phyloP scores from a whole-genome alignment of 2,113 vertebrate species.

The Spheniscus mendiculus region DNA sequence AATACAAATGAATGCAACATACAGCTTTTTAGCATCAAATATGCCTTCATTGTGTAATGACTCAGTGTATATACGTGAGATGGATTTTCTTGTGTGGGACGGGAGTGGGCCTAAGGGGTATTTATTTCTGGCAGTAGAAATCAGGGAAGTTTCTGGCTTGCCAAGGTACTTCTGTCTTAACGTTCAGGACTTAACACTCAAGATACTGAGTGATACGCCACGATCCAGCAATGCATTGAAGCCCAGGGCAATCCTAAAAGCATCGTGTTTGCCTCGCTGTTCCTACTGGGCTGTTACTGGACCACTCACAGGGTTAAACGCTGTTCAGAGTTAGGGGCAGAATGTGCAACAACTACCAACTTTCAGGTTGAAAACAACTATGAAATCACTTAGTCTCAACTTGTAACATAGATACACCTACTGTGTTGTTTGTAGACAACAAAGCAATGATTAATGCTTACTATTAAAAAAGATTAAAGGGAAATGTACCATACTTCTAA shows the following conservation, averaged over 20 bases:
- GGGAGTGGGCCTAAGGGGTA: neutral
- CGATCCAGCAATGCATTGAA: rapidly evolving
- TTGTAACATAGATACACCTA: neutral
- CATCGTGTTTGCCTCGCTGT: rapidly evolving
- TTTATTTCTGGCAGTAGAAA: conserved; percentile 8
- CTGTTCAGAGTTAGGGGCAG: neutral
- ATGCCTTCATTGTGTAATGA: neutral
- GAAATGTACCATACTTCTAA: neutral
- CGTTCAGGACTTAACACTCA: neutral
- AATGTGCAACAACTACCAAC: neutral
- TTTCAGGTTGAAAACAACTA: neutral
- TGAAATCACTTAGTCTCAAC: neutral
- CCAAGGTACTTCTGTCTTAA: neutral
- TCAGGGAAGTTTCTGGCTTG: neutral
- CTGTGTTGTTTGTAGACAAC: neutral
- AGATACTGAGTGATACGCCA: rapidly evolving
- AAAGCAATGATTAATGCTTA: neutral
- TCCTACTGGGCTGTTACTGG: neutral
- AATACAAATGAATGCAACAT: conserved; percentile 67
- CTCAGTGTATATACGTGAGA: neutral
- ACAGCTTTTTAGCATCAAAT: conserved; percentile 25
- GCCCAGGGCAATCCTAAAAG: neutral
- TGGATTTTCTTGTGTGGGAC: neutral
- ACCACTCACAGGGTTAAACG: neutral
- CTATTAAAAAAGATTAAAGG: neutral